Evolutionary conservation across 1,140 invertebrate species (phyloP).

Genomic region (Drosophila ercepeae): DNA sequence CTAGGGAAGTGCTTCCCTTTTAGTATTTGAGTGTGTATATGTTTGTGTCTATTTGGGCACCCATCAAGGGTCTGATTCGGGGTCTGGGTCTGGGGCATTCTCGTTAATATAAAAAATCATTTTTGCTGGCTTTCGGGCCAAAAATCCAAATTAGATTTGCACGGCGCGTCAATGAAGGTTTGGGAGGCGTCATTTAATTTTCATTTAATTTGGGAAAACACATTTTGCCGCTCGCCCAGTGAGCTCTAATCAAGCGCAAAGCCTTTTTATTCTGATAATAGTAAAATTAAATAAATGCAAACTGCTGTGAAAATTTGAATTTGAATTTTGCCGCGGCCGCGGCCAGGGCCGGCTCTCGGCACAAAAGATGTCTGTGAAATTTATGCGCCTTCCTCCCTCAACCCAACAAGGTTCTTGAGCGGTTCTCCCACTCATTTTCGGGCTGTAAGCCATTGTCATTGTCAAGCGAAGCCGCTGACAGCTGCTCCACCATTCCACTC

Average conservation of each 20-base stretch:
- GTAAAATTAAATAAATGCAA: constrained; percentile 80
- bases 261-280: constrained; percentile 80
- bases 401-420: not conserved
- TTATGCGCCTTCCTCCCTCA: constrained; percentile 45
- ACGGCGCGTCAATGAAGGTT: constrained; percentile 45
- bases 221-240: constrained; percentile 28
- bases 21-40: not conserved
- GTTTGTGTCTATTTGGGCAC: constrained; percentile 27
- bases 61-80: constrained; percentile 34
- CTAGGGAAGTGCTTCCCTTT: constrained; percentile 22
- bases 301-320: constrained; percentile 68
- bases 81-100: constrained; percentile 20
- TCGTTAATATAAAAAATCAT: constrained; percentile 49
- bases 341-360: constrained; percentile 12
- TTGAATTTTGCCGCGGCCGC: constrained; percentile 20
- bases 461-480: constrained; percentile 69
- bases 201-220: constrained; percentile 66
- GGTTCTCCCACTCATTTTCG: constrained; percentile 21
- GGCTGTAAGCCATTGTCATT: constrained; percentile 73
- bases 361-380: constrained; percentile 70
- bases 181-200: constrained; percentile 53
- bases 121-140: not conserved
- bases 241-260: constrained; percentile 76
- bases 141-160: constrained; percentile 65
- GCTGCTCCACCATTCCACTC: constrained; percentile 30